Evolutionary conservation across 2,888 invertebrate genomes (phyloP), one percentile per base, ranked within the genome.

Genomic region (Spialia ferax): DNA sequence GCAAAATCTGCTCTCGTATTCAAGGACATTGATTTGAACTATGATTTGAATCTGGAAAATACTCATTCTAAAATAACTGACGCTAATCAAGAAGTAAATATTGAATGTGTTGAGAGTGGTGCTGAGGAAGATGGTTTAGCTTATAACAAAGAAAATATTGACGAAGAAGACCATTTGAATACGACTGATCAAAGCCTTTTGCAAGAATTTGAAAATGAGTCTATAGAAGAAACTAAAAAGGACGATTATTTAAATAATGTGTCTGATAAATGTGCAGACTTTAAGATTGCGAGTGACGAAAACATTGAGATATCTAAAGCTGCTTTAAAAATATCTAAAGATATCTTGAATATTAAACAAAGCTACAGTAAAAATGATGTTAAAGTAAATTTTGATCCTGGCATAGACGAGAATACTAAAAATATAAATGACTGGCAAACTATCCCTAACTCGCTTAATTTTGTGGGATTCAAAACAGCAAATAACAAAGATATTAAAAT

Each of bases 271-370:
- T 77, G 74, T 71, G 38, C 72, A 13, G 89, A 85, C 7, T 91
- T 91, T 71, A 78, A 77, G 70, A 87, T 88, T 20, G 85, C 85
- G 6, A 77, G 75, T 67, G 77, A 78, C 50, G 77, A 76, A 73
- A 18, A 68, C 13, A 72, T 77, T 23, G 59, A 60, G 26, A 71
- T 83, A 29, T 79, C 80, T 22, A 74, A 83, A 71, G 75, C 79
- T 61, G 74, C 79, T 60, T 69, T 87, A 11, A 70, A 79, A 59
- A 80, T 78, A 73, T 82, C 81, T 18, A 82, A 77, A 67, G 75
- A 71, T 48, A 71, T 87, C n/a, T n/a, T n/a, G n/a, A n/a, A n/a
- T n/a, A n/a, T n/a, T n/a, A n/a, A n/a, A n/a, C n/a, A n/a, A n/a
- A n/a, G n/a, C n/a, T n/a, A 23, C 38, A 32, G 20, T 15, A n/a